Evolutionary conservation across 2,113 vertebrate genomes (phyloP).

Genomic region (Cyanoderma ruficeps): DNA sequence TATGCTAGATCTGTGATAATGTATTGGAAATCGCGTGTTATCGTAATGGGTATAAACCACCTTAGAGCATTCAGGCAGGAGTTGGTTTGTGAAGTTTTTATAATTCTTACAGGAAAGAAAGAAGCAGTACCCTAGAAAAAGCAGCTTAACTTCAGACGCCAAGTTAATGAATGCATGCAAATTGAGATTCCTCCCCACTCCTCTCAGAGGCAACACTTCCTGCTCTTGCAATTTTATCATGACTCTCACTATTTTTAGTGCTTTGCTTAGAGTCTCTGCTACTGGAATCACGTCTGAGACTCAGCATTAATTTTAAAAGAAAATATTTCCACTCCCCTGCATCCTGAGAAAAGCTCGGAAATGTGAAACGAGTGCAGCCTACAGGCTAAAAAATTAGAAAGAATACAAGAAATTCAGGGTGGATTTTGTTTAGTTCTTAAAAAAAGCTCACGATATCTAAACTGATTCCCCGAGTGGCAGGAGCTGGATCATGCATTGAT

Average conservation of each 20-base stretch:
- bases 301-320: conserved; percentile 24
- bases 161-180: conserved; percentile 48
- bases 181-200: conserved; percentile 54
- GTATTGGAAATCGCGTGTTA: neutral
- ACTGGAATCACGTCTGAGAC: neutral
- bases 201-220: conserved; percentile 46
- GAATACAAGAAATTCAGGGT: neutral
- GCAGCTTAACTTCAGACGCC: neutral
- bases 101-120: neutral
- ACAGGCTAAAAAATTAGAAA: neutral
- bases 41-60: neutral
- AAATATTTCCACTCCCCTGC: neutral
- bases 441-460: neutral
- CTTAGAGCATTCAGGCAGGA: neutral
- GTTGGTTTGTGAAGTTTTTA: neutral
- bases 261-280: conserved; percentile 4
- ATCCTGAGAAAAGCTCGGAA: neutral
- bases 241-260: conserved; percentile 46
- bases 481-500: neutral
- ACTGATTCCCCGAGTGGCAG: neutral
- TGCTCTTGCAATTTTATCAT: conserved; percentile 54
- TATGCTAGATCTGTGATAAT: neutral
- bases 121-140: neutral
- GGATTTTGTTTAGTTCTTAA: neutral
- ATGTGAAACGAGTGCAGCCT: neutral